Conservation (phyloP, 2,797 vertebrate genomes). For the Girardinus metallicus region DNA sequence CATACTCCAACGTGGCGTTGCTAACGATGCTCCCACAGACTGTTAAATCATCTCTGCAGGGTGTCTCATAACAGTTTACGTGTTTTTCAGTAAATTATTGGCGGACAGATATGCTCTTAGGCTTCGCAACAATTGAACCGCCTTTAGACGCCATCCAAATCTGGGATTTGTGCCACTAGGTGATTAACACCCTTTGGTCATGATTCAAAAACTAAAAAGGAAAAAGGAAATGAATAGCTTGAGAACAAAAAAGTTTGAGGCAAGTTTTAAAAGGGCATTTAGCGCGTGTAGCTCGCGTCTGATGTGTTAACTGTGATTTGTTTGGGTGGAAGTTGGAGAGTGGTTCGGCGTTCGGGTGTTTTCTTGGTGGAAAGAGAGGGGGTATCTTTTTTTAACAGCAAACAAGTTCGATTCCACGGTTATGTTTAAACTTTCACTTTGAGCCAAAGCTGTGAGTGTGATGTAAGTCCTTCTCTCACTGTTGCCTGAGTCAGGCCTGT, state of each 20-base stretch:
- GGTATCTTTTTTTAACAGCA: constrained; percentile 32
- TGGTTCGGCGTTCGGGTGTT: constrained; percentile 36
- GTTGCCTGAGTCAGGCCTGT: not conserved
- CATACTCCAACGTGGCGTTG: not conserved
- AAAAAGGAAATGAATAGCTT: not conserved
- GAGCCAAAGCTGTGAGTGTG: constrained; percentile 23
- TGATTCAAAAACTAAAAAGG: constrained; percentile 41
- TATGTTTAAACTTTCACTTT: constrained; percentile 2
- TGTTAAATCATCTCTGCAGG: not conserved
- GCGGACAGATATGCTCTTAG: constrained; percentile 51
- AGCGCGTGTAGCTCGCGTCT: constrained; percentile 17
- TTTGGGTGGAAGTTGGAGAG: constrained; percentile 47
- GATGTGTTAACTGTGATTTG: constrained; percentile 49
- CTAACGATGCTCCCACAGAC: constrained; percentile 2
- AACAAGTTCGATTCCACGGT: constrained; percentile 9
- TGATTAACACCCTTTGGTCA: constrained; percentile 61
- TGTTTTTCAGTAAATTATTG: constrained; percentile 17
- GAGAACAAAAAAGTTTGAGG: constrained; percentile 38
- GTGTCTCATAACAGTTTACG: constrained; percentile 8
- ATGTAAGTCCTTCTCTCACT: constrained; percentile 11
- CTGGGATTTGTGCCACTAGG: constrained; percentile 64
- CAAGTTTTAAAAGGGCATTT: constrained; percentile 39
- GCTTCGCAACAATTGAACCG: constrained; percentile 36
- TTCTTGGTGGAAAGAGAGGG: constrained; percentile 7
- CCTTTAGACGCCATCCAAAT: constrained; percentile 54